phyloP scores from a whole-genome alignment of 2,113 vertebrate genomes.

The Chauna torquata region DNA sequence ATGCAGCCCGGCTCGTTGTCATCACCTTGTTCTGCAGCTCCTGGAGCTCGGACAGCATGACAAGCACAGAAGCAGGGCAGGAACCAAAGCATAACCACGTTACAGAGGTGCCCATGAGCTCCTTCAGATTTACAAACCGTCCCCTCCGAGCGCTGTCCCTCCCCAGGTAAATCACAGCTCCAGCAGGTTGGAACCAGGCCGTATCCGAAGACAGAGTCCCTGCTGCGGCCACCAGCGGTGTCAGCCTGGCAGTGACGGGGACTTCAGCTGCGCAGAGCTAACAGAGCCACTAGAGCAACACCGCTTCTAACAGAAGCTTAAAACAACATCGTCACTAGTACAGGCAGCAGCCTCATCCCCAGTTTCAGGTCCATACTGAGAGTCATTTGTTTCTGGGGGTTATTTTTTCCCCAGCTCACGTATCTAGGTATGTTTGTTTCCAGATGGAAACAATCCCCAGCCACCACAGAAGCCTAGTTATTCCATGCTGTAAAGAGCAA shows the following conservation, averaged over 20 bases:
- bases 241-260: background rate
- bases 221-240: background rate
- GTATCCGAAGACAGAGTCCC: rapidly evolving
- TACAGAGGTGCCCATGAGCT: background rate
- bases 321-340: background rate
- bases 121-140: background rate
- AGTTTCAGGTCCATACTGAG: background rate
- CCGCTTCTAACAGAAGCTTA: background rate
- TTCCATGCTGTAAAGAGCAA: background rate
- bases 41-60: background rate
- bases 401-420: background rate
- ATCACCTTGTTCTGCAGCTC: background rate
- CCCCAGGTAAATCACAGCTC: background rate
- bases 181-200: background rate
- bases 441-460: background rate
- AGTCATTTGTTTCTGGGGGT: background rate
- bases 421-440: background rate
- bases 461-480: background rate
- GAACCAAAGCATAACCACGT: background rate
- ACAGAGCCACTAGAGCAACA: background rate
- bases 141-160: background rate
- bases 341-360: background rate
- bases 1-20: background rate
- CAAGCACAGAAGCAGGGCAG: background rate
- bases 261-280: background rate